These are phyloP conservation scores for Argyra leucocephala DNA, from an alignment of 2,888 invertebrate genomes.

Conservation along the genomic window DNA sequence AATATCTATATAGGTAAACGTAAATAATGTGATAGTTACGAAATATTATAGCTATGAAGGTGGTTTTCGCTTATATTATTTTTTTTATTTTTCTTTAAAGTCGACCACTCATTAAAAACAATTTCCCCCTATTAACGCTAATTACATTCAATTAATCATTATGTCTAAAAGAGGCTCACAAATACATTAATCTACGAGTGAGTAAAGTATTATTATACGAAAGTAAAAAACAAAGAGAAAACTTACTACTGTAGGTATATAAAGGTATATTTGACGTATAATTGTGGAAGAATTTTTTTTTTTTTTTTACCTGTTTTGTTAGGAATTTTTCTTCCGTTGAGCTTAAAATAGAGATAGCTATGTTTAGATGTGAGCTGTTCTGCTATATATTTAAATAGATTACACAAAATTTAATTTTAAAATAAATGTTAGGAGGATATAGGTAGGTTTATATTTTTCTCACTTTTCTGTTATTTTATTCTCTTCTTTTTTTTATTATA, in stretches of 20 bases:
- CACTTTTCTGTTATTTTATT: too few species aligned
- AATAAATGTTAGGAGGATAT: too few species aligned
- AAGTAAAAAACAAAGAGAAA: background rate
- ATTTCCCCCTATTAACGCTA: slow-evolving; percentile 10
- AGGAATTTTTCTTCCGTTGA: too few species aligned
- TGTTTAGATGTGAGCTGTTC: too few species aligned
- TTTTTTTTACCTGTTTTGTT: too few species aligned
- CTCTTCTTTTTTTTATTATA: too few species aligned
- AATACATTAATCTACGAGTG: background rate
- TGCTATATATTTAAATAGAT: too few species aligned
- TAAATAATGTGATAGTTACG: background rate
- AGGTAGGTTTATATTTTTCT: too few species aligned
- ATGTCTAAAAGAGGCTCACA: background rate
- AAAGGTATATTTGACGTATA: background rate
- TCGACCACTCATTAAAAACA: slow-evolving; percentile 11
- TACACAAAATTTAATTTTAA: too few species aligned
- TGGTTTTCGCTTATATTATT: background rate
- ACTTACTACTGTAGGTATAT: background rate
- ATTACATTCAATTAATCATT: slow-evolving; percentile 10
- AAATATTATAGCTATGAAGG: background rate
- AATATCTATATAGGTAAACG: background rate
- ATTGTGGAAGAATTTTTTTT: too few species aligned
- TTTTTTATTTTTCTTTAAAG: background rate
- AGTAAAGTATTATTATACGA: background rate
- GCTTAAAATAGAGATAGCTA: too few species aligned